These are phyloP conservation scores for Haliclona indistincta DNA, from an alignment of 37 sponge, comb jelly and placozoan species.

Conservation along the genomic window DNA sequence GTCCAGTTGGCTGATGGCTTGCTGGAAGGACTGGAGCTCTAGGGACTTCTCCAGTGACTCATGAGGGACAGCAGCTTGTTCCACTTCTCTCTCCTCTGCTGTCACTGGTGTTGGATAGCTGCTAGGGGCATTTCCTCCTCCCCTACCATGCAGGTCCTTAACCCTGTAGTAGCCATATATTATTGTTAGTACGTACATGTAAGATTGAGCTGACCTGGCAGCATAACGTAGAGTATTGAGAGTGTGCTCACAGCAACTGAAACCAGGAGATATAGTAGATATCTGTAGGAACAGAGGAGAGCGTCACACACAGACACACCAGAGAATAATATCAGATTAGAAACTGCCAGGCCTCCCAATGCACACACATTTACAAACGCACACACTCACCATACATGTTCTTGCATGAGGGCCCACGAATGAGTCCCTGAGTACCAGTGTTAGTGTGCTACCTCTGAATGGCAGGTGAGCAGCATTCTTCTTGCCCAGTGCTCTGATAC, in stretches of 20 bases:
- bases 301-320: neutral
- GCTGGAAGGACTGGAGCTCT: slow-evolving; percentile 86
- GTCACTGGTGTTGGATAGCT: neutral
- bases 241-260: slow-evolving; percentile 92
- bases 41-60: slow-evolving; percentile 40
- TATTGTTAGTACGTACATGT: neutral
- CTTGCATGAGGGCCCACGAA: slow-evolving; percentile 93
- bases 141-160: neutral
- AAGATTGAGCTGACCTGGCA: slow-evolving; percentile 89
- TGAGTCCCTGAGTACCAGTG: slow-evolving; percentile 95
- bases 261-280: slow-evolving; percentile 95
- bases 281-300: slow-evolving; percentile 52
- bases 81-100: neutral
- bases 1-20: slow-evolving; percentile 76
- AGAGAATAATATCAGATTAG: neutral
- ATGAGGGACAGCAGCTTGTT: neutral
- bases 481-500: slow-evolving; percentile 94
- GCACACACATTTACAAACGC: neutral
- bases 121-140: neutral
- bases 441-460: slow-evolving; percentile 95
- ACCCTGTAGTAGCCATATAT: neutral
- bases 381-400: slow-evolving; percentile 93
- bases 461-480: slow-evolving; percentile 93
- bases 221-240: slow-evolving; percentile 98
- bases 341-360: neutral